These are phyloP conservation scores for Toxotes jaculatrix DNA, from an alignment of 2,113 vertebrate species.

Conservation along the genomic window DNA sequence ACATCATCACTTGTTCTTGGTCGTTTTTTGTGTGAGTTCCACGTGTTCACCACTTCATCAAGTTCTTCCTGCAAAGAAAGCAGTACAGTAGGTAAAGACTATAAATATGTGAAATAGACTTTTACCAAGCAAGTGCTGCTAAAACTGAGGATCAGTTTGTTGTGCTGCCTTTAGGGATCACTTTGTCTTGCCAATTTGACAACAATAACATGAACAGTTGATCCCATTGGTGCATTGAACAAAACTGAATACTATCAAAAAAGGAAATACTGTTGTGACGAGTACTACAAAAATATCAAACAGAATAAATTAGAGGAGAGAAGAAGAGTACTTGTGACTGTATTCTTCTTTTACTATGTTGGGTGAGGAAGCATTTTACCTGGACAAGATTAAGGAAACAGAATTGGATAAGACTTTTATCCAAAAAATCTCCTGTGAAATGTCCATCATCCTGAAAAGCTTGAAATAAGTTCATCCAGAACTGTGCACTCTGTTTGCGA, in stretches of 20 bases:
- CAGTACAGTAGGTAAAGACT: not conserved
- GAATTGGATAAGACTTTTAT: slow-evolving; percentile 29
- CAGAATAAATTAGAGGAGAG: no score
- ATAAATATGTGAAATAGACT: not conserved
- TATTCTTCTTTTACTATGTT: no score
- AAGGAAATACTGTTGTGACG: no score
- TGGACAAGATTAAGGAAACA: slow-evolving; percentile 31
- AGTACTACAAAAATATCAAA: no score
- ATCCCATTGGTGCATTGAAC: no score
- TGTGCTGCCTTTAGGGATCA: no score
- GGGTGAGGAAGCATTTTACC: slow-evolving; percentile 19
- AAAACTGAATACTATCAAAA: no score
- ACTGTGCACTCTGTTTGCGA: slow-evolving; percentile 21
- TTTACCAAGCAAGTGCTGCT: not conserved
- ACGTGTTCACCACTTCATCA: not conserved
- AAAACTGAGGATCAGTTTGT: no score
- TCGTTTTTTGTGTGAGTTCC: not conserved
- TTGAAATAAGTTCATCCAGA: slow-evolving; percentile 26
- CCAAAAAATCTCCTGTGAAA: slow-evolving; percentile 25
- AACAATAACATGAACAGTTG: no score
- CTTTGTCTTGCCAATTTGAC: no score
- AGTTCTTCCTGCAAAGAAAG: slow-evolving; percentile 14
- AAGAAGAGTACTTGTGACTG: no score
- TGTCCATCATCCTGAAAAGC: slow-evolving; percentile 11
- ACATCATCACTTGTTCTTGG: not conserved